Percentiles rank a stretch among this genome's conserved stretches.
phyloP scores from a whole-genome alignment of 2,113 vertebrate species.

The Hylia prasina region DNA sequence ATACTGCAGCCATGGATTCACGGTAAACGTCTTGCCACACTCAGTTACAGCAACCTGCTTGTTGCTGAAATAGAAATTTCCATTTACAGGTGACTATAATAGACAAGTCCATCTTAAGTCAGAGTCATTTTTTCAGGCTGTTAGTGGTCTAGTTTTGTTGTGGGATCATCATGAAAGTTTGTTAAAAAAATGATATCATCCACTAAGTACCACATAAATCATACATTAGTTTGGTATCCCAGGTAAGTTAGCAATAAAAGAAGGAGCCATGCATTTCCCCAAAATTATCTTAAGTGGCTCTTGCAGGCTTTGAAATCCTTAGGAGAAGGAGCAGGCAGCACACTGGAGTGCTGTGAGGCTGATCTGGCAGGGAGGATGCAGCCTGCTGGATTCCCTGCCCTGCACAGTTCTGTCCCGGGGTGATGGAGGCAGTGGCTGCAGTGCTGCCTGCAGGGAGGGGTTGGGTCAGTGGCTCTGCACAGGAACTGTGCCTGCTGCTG shows the following conservation, averaged over 20 bases:
- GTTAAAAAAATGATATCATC: neutral
- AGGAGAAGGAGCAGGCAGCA: neutral
- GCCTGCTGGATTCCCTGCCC: neutral
- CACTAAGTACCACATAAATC: neutral
- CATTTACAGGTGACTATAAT: neutral
- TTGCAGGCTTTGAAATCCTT: neutral
- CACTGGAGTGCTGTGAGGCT: neutral
- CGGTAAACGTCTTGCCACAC: neutral
- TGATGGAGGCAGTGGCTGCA: rapidly evolving
- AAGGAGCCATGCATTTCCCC: neutral
- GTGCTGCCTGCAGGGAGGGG: rapidly evolving
- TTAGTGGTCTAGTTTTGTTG: neutral
- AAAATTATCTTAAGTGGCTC: neutral
- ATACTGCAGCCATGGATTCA: neutral
- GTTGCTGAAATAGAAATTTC: neutral
- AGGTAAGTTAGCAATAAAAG: neutral
- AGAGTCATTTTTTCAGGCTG: neutral
- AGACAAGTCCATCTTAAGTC: neutral
- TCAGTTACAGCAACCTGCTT: neutral
- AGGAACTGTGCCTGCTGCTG: neutral
- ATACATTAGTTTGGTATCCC: neutral
- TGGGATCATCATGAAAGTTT: neutral
- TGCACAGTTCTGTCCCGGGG: neutral
- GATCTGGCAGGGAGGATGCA: neutral
- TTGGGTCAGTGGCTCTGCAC: neutral